phyloP scores from a whole-genome alignment of 1,140 invertebrate genomes.

The Trichonephila inaurata region DNA sequence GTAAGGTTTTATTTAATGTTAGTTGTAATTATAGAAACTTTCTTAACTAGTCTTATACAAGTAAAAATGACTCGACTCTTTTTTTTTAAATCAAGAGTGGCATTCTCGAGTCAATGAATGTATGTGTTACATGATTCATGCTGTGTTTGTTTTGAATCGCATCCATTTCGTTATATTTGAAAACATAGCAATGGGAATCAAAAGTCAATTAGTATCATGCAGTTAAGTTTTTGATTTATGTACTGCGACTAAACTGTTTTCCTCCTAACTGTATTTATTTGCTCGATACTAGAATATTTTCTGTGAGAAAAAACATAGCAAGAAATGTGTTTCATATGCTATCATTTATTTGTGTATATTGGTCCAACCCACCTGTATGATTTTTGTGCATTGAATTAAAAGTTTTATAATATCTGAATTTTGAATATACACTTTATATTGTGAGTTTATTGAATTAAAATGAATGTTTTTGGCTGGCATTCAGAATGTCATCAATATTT shows the following conservation, averaged over 20 bases:
- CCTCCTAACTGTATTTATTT: conserved; percentile 13
- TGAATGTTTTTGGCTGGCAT: conserved; percentile 32
- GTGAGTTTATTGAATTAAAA: conserved; percentile 27
- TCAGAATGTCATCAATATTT: neutral
- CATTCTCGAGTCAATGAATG: too few species aligned
- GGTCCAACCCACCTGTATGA: conserved; percentile 28
- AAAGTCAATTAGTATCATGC: neutral
- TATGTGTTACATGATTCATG: too few species aligned
- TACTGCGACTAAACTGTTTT: conserved; percentile 4
- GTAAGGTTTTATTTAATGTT: neutral
- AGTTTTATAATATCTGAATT: conserved; percentile 26
- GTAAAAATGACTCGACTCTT: too few species aligned
- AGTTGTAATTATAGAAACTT: neutral
- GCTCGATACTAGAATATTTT: neutral
- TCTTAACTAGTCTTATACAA: too few species aligned
- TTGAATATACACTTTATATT: conserved; percentile 27
- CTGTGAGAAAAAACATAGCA: neutral
- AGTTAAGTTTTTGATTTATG: neutral
- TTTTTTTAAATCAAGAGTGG: too few species aligned
- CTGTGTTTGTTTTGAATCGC: too few species aligned
- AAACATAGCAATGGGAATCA: too few species aligned
- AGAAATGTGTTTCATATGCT: neutral
- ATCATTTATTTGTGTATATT: conserved; percentile 23
- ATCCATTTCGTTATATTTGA: too few species aligned
- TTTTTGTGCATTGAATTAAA: conserved; percentile 27